These are phyloP conservation scores for Mellilla xanthometata DNA, from an alignment of 2,888 invertebrate genomes.

Conservation along the genomic window DNA sequence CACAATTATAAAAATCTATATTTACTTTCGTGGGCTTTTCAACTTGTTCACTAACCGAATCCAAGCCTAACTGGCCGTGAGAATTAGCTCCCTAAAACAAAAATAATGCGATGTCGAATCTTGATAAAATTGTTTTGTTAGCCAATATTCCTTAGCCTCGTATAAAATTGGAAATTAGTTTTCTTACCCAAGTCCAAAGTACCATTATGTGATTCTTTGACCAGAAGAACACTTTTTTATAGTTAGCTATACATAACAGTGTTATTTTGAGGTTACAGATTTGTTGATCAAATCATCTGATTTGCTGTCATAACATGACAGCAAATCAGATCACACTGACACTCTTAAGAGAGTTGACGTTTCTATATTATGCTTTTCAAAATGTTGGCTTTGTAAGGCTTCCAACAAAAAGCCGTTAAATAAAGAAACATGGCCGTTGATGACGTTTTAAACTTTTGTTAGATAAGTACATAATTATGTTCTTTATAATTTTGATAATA, in stretches of 20 bases:
- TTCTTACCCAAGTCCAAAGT: constrained; percentile 24
- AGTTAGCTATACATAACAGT: too few relatives aligned
- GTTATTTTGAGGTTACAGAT: neutral
- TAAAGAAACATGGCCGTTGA: too few relatives aligned
- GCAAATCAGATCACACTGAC: too few relatives aligned
- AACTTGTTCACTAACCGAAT: constrained; percentile 85
- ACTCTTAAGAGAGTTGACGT: too few relatives aligned
- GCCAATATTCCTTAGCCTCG: too few relatives aligned
- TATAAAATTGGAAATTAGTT: too few relatives aligned
- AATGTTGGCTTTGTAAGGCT: too few relatives aligned
- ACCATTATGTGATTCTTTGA: constrained; percentile 5
- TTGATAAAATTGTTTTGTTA: neutral
- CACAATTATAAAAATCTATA: constrained; percentile 63
- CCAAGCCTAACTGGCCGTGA: constrained; percentile 90
- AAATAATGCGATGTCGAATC: neutral
- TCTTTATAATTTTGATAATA: too few relatives aligned
- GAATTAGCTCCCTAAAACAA: constrained; percentile 90
- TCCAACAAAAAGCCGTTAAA: too few relatives aligned
- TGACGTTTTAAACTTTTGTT: too few relatives aligned
- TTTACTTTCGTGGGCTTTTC: constrained; percentile 76
- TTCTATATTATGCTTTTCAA: too few relatives aligned
- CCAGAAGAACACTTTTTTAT: neutral
- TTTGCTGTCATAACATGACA: neutral
- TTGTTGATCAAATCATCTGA: neutral
- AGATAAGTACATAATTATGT: too few relatives aligned